These are phyloP conservation scores for Acromyrmex heyeri DNA, from an alignment of 1,140 invertebrate genomes.

Conservation along the genomic window DNA sequence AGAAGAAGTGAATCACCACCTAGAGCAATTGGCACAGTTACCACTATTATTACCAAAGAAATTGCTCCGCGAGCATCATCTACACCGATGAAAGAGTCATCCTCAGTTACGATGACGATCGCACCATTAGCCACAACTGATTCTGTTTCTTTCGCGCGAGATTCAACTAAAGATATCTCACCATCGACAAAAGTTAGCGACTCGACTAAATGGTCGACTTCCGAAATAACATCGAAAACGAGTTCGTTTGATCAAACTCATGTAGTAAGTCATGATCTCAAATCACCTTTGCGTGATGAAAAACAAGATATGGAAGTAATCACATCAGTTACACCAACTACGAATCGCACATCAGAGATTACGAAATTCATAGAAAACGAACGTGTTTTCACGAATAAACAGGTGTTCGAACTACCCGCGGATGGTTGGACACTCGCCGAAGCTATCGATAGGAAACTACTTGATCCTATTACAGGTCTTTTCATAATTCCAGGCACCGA, in stretches of 20 bases:
- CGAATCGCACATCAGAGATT: conserved; percentile 79
- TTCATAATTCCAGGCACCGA: conserved; percentile 96
- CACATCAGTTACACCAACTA: conserved; percentile 2
- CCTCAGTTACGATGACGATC: conserved; percentile 26
- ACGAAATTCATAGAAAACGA: conserved; percentile 79
- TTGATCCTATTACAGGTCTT: conserved; percentile 93
- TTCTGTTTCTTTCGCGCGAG: conserved; percentile 3
- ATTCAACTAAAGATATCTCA: neutral
- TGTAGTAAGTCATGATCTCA: conserved; percentile 6
- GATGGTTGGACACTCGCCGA: conserved; percentile 93
- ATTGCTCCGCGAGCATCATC: conserved; percentile 46
- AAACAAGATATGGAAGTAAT: conserved; percentile 47
- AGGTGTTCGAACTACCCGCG: conserved; percentile 91
- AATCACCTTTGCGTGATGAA: conserved; percentile 63
- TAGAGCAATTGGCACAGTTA: conserved; percentile 82
- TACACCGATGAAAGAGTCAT: conserved; percentile 41
- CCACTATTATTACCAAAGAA: conserved; percentile 80
- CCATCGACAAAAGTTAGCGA: conserved; percentile 25
- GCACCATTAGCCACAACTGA: conserved; percentile 18
- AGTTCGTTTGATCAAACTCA: neutral
- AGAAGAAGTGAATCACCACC: conserved; percentile 77
- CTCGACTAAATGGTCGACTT: conserved; percentile 14
- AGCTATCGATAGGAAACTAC: conserved; percentile 92
- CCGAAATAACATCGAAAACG: conserved; percentile 13
- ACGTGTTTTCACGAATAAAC: conserved; percentile 83